Evolutionary conservation across 37 sponge, comb jelly and placozoan genomes (phyloP), one percentile per base, ranked within the genome.

Genomic region (Geodia barretti): DNA sequence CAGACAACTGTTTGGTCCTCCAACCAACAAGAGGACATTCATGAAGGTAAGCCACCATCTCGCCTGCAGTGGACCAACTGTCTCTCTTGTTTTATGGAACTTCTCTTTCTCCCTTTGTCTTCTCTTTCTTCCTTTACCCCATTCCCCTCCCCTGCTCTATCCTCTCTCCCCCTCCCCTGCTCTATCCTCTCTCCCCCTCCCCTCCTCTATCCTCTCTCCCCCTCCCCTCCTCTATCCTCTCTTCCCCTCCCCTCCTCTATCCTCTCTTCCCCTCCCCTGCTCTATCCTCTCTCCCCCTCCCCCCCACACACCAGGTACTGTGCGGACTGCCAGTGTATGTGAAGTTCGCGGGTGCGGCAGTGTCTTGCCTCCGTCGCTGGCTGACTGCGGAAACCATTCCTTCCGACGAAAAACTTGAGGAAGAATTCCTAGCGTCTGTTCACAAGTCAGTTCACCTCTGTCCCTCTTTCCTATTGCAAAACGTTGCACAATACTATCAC

Each of bases 301-400:
- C 8, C 59, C 9, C 43, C 29, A 4, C 8, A 47, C 9, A n/a
- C 0, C 64, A 91, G 92, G 67, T 83, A 1, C 32, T 86, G 26
- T 71, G 87, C 60, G 85, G 83, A 62, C 69, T 86, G 4, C 92
- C 87, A 58, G 62, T 91, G 60, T 86, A 76, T 54, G 19, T 86
- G 20, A 91, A 86, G 79, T 91, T 91, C 77, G 92, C 92, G 41
- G 92, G 92, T 26, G 81, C 87, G 1, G 83, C 43, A 1, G 80
- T 91, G 1, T 60, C 67, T 24, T 41, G 64, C 26, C 58, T 91
- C 8, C 81, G 73, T 32, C 59, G 85, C 29, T 91, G 92, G 92
- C 43, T 91, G 36, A 29, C 68, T 4, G 86, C 87, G 1, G 85
- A 84, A n/a, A 72, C 66, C 0, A 84, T 84, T 29, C 47, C 76